Conservation (phyloP, 2,888 invertebrate species). For the Cremastinae sp. region DNA sequence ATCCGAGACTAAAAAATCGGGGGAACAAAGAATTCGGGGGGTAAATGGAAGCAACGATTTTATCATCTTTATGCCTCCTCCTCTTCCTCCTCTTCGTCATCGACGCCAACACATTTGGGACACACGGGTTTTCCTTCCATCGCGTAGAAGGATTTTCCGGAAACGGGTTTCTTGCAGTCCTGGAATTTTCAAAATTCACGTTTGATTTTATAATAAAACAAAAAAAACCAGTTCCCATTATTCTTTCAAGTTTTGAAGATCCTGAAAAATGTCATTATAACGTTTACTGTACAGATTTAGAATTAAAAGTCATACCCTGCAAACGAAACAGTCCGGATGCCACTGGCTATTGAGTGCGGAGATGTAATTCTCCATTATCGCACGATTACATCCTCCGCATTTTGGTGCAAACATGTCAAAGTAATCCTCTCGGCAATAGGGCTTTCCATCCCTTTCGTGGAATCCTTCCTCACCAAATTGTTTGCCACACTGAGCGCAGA, state of each 20-base stretch:
- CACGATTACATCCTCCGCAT: slow-evolving; percentile 96
- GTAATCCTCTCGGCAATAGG: slow-evolving; percentile 97
- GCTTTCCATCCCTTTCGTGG: slow-evolving; percentile 97
- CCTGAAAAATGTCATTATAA: slow-evolving; percentile 10
- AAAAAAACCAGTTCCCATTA: slow-evolving; percentile 11
- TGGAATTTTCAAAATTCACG: slow-evolving; percentile 77
- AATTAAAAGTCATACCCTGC: slow-evolving; percentile 89
- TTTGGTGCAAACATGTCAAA: slow-evolving; percentile 99
- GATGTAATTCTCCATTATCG: slow-evolving; percentile 99
- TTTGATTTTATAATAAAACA: background rate
- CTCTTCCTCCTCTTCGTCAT: slow-evolving; percentile 86
- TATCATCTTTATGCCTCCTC: slow-evolving; percentile 67
- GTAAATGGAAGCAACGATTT: slow-evolving; percentile 29
- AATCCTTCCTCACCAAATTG: slow-evolving; percentile 99
- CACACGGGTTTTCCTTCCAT: slow-evolving; percentile 98
- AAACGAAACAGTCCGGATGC: slow-evolving; percentile 99
- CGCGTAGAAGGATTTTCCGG: slow-evolving; percentile 97
- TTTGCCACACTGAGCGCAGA: slow-evolving; percentile 98
- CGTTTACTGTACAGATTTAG: background rate
- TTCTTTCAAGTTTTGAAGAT: slow-evolving; percentile 4
- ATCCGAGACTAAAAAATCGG: background rate
- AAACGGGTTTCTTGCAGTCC: slow-evolving; percentile 97
- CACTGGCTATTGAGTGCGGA: slow-evolving; percentile 98
- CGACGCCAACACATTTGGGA: slow-evolving; percentile 94
- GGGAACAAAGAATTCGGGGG: slow-evolving; percentile 17